Base-by-base conservation (phyloP, 2,113 vertebrate species). In the Psophia crepitans region DNA sequence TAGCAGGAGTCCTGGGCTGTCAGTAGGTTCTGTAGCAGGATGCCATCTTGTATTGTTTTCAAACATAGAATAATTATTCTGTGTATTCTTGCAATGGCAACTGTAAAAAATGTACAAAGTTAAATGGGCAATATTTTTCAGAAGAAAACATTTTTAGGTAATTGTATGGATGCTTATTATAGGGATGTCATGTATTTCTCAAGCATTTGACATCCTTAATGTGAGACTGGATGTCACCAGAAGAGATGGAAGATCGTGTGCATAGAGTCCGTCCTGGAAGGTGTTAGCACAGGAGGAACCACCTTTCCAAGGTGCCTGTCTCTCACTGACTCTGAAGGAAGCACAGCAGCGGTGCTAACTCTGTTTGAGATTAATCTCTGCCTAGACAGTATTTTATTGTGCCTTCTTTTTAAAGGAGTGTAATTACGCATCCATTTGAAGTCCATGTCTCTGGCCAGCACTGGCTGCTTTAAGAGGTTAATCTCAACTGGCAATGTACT, bases 401-500 rank as follows among this genome's bases (percentile, higher is more conserved):
- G 15, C 23, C 12, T 81, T 73, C 51, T 66, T 22, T 57, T 68
- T 56, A 93, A 88, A 80, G 43, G 44, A 51, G 3, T 48, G 22
- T 81, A 76, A 64, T 51, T 49, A 32, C 26, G 54, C 16, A 22
- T 28, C 12, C 28, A 32, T 51, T 78, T 56, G 41, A 83, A 83
- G n/a, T 75, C 32, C 0, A 0, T 68, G 14, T 70, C 28, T 81
- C 60, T 61, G 73, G 16, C 35, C 41, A 41, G 28, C 35, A 51
- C 1, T 82, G 56, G 4, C 37, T 75, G 37, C 24, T 78, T 82
- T 63, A 28, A 54, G n/a, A 56, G 14, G 6, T 49, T 54, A 61
- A 16, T 87, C 14, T 89, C 44, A 23, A 2, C 12, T n/a, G 56
- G 5, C 46, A 83, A 27, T 0, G 0, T 27, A 43, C 39, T 37